Evolutionary conservation across 2,113 vertebrate genomes (phyloP).

Genomic region (Colossoma macropomum): DNA sequence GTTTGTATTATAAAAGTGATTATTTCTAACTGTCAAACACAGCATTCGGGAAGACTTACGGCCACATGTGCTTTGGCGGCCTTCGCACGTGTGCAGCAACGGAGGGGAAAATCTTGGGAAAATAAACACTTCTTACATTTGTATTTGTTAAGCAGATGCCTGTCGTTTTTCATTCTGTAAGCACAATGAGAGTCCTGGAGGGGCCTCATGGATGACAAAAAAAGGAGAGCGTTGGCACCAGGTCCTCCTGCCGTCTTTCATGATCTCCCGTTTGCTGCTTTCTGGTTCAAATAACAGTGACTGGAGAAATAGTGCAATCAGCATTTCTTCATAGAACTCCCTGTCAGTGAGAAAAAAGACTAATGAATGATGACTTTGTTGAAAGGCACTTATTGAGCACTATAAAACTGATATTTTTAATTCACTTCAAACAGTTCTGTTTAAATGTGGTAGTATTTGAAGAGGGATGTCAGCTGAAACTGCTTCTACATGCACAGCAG

Average conservation of each 20-base stretch:
- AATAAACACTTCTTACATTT: slow-evolving; percentile 59
- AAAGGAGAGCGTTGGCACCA: slow-evolving; percentile 1
- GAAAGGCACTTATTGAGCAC: not conserved
- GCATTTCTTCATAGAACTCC: not conserved
- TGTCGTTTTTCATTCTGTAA: slow-evolving; percentile 54
- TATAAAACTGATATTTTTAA: not conserved
- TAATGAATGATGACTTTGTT: not conserved
- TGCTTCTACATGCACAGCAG: not conserved
- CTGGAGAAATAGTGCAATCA: slow-evolving; percentile 9
- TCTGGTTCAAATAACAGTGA: slow-evolving; percentile 18
- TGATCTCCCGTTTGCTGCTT: slow-evolving; percentile 16
- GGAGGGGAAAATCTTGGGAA: slow-evolving; percentile 51
- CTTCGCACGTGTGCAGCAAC: slow-evolving; percentile 51
- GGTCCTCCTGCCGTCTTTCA: slow-evolving; percentile 33
- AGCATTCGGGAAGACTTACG: slow-evolving; percentile 49
- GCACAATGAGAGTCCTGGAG: slow-evolving; percentile 39
- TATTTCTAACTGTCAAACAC: slow-evolving; percentile 60
- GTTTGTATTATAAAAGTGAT: slow-evolving; percentile 60
- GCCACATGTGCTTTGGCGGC: slow-evolving; percentile 48
- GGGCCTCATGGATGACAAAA: slow-evolving; percentile 4
- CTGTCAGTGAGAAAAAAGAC: not conserved
- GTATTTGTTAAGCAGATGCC: slow-evolving; percentile 58
- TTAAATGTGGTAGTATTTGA: not conserved
- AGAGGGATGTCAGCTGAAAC: not conserved
- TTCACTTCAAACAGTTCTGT: not conserved